These are phyloP conservation scores for Drosophila navojoa DNA, from an alignment of 1,140 invertebrate species.

Conservation along the genomic window DNA sequence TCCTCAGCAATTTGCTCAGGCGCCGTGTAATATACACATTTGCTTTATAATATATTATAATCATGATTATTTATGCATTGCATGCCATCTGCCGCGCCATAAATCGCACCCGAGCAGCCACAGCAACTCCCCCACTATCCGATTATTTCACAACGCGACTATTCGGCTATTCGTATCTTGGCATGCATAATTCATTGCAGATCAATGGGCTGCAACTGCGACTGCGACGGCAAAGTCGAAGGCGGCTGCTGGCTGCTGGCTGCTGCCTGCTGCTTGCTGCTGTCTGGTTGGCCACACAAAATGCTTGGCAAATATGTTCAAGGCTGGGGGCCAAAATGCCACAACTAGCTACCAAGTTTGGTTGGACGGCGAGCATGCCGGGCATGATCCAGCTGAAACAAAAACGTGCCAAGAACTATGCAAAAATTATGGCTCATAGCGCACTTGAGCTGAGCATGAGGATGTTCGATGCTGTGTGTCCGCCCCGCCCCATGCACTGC, in stretches of 20 bases:
- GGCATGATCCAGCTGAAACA: constrained; percentile 57
- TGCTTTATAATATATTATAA: constrained; percentile 75
- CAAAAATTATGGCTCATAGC: constrained; percentile 77
- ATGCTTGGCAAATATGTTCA: constrained; percentile 73
- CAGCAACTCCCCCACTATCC: constrained; percentile 44
- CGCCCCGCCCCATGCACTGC: background rate
- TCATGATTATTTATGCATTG: constrained; percentile 77
- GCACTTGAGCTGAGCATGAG: constrained; percentile 63
- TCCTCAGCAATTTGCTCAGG: constrained; percentile 38
- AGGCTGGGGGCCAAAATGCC: constrained; percentile 57
- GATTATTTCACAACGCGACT: constrained; percentile 33
- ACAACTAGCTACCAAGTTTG: constrained; percentile 67
- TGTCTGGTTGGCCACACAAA: constrained; percentile 64
- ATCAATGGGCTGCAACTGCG: constrained; percentile 59
- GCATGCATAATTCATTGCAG: constrained; percentile 80
- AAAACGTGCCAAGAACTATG: constrained; percentile 79
- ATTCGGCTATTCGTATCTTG: constrained; percentile 55
- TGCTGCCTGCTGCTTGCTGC: constrained; percentile 4
- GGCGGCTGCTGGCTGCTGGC: constrained; percentile 8
- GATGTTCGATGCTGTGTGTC: constrained; percentile 46
- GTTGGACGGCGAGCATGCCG: constrained; percentile 19
- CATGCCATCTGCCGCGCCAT: constrained; percentile 77
- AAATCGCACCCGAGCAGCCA: constrained; percentile 70
- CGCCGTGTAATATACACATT: constrained; percentile 79
- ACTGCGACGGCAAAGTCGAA: constrained; percentile 17